These are phyloP conservation scores for Nyctalus aviator DNA, from an alignment of 2,797 vertebrate species.

Conservation along the genomic window DNA sequence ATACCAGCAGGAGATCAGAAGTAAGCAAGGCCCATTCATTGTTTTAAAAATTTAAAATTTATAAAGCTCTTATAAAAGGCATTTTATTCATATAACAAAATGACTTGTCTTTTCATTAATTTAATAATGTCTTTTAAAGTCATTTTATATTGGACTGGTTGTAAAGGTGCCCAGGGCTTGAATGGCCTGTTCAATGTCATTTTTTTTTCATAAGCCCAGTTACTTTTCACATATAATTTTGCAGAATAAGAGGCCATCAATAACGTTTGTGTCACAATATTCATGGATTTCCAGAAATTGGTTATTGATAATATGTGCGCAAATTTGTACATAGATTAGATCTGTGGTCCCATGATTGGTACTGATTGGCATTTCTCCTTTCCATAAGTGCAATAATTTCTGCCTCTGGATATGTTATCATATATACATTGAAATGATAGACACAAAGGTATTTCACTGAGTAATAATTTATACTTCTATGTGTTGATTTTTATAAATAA, in stretches of 20 bases:
- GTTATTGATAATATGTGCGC: background rate
- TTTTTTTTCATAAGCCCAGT: background rate
- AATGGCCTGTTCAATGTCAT: background rate
- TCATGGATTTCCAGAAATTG: background rate
- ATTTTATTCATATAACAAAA: background rate
- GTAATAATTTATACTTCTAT: background rate
- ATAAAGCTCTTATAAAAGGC: rapidly evolving
- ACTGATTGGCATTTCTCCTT: background rate
- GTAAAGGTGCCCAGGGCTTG: background rate
- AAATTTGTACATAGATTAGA: background rate
- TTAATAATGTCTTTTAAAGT: background rate
- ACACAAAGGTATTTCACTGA: background rate
- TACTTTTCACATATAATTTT: background rate
- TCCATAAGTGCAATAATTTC: background rate
- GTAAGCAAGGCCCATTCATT: background rate
- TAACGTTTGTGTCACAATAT: background rate
- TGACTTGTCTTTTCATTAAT: background rate
- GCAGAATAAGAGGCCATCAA: background rate
- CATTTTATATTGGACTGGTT: background rate
- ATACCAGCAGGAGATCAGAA: background rate
- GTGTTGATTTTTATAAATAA: slow-evolving; percentile 8
- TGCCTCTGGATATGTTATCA: background rate
- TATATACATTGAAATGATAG: background rate
- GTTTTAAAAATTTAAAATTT: background rate
- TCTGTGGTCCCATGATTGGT: no score